Evolutionary conservation across 2,888 invertebrate genomes (phyloP).

Genomic region (Podabrus alpinus): DNA sequence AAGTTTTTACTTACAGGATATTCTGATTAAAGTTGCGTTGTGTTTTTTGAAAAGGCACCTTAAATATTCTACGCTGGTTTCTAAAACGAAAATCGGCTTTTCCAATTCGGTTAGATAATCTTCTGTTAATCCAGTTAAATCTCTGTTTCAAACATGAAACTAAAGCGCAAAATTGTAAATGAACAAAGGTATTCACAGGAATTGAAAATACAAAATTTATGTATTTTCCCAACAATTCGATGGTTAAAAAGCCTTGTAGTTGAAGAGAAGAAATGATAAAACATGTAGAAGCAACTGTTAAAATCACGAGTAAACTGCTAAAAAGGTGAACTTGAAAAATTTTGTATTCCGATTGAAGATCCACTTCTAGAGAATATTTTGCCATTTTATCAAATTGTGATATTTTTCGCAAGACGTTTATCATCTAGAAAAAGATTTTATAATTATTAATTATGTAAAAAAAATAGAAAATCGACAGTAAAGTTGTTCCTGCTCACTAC

Average conservation of each 20-base stretch:
- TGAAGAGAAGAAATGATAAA: not conserved
- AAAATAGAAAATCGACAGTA: too few species aligned
- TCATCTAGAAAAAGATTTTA: conserved; percentile 1
- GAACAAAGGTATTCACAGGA: not conserved
- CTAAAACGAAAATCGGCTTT: not conserved
- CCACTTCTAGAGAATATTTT: not conserved
- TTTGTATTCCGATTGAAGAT: conserved; percentile 1
- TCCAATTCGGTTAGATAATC: not conserved
- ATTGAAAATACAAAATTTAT: not conserved
- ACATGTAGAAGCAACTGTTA: not conserved
- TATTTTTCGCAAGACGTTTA: not conserved
- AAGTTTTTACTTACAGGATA: not conserved
- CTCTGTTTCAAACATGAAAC: conserved; percentile 3
- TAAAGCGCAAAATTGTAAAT: conserved; percentile 9
- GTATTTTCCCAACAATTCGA: not conserved
- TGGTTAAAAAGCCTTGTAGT: not conserved
- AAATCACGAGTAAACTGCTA: not conserved
- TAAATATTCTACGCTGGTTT: not conserved
- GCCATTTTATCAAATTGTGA: not conserved
- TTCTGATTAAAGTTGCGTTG: not conserved
- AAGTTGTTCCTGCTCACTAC: too few species aligned
- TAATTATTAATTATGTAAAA: too few species aligned
- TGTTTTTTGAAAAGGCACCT: not conserved
- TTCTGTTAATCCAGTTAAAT: conserved; percentile 10
- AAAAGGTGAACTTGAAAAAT: not conserved